A percentile compares a stretch with the other conserved stretches of the same genome.
Conservation (phyloP, 64 coral and sea anemone species). For the Stylophora pistillata region DNA sequence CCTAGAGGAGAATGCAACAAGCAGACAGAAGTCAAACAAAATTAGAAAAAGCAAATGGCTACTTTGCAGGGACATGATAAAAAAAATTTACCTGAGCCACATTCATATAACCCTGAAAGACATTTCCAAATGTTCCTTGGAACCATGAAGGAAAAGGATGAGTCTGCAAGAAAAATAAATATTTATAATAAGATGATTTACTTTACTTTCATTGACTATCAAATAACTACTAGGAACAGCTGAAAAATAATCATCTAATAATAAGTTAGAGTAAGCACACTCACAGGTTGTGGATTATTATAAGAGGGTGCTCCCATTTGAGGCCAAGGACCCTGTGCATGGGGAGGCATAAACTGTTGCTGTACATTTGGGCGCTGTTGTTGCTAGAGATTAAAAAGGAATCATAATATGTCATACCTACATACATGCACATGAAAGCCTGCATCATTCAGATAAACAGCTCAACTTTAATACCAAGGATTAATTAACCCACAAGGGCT, state of each 20-base stretch:
- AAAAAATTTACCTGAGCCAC: neutral
- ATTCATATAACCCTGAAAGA: conserved; percentile 30
- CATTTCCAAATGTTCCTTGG: conserved; percentile 21
- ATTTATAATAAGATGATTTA: too few species aligned
- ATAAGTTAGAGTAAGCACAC: neutral
- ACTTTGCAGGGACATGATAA: neutral
- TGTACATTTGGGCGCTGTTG: neutral
- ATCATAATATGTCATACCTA: neutral
- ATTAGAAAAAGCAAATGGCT: neutral
- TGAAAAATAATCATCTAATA: too few species aligned
- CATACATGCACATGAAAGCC: too few species aligned
- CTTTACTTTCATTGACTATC: neutral
- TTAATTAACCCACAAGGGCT: too few species aligned
- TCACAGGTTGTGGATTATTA: conserved; percentile 9
- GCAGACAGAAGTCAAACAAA: neutral
- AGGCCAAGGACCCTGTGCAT: conserved; percentile 23
- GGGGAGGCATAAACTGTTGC: neutral
- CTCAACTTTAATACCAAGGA: too few species aligned
- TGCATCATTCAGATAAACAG: too few species aligned
- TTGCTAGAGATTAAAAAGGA: neutral
- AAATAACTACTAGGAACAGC: neutral
- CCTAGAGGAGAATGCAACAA: too few species aligned
- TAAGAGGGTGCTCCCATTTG: neutral
- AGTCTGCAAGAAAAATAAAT: neutral
- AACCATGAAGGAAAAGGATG: conserved; percentile 29